A percentile compares a stretch with the other conserved stretches of the same genome.
Conservation (phyloP, 53 echinoderm and acorn worm species). For the Holothuria scabra region DNA sequence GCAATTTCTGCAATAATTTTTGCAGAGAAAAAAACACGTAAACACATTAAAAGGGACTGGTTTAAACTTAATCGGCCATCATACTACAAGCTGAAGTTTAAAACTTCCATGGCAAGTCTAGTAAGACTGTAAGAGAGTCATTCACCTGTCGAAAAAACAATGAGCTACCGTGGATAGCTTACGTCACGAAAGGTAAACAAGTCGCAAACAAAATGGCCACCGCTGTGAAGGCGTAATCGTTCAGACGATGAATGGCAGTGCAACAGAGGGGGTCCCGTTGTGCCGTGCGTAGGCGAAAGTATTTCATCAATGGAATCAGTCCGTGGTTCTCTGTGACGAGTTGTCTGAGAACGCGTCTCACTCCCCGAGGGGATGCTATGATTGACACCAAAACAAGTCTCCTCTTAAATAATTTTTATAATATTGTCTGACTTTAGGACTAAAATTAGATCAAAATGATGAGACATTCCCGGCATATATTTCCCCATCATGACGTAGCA, state of each 20-base stretch:
- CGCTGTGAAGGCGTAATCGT: constrained; percentile 14
- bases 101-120: too few species aligned
- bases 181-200: constrained; percentile 25
- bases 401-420: constrained; percentile 6
- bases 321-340: constrained; percentile 31
- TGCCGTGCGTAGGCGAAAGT: constrained; percentile 22
- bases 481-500: constrained; percentile 37
- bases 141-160: too few species aligned
- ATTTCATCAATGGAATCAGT: too few species aligned
- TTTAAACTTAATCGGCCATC: too few species aligned
- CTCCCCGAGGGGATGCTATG: constrained; percentile 36
- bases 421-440: neutral
- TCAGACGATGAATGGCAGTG: too few species aligned
- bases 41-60: too few species aligned
- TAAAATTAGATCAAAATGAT: constrained; percentile 29
- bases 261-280: too few species aligned
- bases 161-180: neutral
- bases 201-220: constrained; percentile 49
- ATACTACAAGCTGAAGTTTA: too few species aligned
- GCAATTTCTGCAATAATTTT: too few species aligned
- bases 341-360: constrained; percentile 30
- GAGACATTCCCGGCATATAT: constrained; percentile 28
- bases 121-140: too few species aligned
- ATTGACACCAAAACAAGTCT: constrained; percentile 44
- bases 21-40: too few species aligned